A percentile compares a stretch with the other conserved stretches of the same genome.
Conservation (phyloP, 2,797 vertebrate species). For the Adelosebastes latens region DNA sequence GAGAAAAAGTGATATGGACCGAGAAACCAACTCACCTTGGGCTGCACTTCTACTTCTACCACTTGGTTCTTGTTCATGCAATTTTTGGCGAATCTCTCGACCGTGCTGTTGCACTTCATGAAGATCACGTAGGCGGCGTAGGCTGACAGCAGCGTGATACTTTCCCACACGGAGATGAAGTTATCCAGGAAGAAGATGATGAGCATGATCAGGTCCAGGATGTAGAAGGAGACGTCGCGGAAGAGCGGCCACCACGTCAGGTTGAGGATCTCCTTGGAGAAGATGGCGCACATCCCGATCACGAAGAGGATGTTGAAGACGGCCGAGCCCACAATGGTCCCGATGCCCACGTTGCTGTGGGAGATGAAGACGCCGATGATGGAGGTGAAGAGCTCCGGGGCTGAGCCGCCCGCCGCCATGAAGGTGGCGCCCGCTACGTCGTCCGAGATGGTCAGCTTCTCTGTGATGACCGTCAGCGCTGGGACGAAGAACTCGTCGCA, state of each 20-base stretch:
- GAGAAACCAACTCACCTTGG: slow-evolving; percentile 89
- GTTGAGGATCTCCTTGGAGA: slow-evolving; percentile 97
- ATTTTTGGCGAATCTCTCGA: slow-evolving; percentile 90
- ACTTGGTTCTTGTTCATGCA: slow-evolving; percentile 93
- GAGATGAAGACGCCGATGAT: slow-evolving; percentile 98
- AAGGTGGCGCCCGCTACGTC: slow-evolving; percentile 98
- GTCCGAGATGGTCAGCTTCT: slow-evolving; percentile 94
- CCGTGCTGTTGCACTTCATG: slow-evolving; percentile 95
- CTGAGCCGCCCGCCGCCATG: slow-evolving; percentile 98
- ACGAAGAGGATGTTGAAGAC: slow-evolving; percentile 99
- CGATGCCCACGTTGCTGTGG: slow-evolving; percentile 98
- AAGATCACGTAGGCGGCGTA: slow-evolving; percentile 94
- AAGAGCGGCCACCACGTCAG: slow-evolving; percentile 99
- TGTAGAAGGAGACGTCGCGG: slow-evolving; percentile 98
- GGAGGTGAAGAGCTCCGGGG: slow-evolving; percentile 98
- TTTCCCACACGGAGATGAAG: slow-evolving; percentile 93
- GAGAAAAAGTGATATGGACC: not conserved
- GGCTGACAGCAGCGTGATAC: slow-evolving; percentile 85
- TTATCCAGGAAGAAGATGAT: slow-evolving; percentile 99
- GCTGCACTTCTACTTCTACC: slow-evolving; percentile 92
- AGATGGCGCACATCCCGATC: slow-evolving; percentile 99
- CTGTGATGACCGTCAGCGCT: slow-evolving; percentile 96
- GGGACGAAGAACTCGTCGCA: slow-evolving; percentile 99
- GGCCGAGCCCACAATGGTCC: slow-evolving; percentile 97
- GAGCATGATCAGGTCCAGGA: slow-evolving; percentile 94